Evolutionary conservation across 1,140 invertebrate genomes (phyloP).

Genomic region (Sminthurinus signatus): DNA sequence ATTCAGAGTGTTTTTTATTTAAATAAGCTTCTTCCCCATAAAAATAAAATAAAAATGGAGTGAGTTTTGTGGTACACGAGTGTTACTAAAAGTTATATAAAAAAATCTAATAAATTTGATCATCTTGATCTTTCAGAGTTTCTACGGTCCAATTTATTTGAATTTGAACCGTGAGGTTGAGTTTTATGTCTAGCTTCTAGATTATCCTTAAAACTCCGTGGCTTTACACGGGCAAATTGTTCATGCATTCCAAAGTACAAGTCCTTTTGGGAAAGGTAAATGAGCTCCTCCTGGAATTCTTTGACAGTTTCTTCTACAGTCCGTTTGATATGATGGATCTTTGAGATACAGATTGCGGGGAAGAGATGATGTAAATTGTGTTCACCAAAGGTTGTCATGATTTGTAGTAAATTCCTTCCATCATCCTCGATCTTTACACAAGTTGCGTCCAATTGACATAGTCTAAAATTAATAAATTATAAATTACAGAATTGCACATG

Average conservation of each 20-base stretch:
- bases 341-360: conserved; percentile 22
- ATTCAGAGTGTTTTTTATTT: no score
- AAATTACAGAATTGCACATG: not conserved
- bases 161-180: no score
- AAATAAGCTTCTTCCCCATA: no score
- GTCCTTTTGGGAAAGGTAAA: conserved; percentile 12
- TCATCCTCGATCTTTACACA: conserved; percentile 56
- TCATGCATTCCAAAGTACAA: conserved; percentile 10
- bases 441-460: conserved; percentile 53
- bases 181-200: not conserved
- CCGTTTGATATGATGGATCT: conserved; percentile 16
- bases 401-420: not conserved
- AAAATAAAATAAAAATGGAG: no score
- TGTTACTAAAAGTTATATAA: no score
- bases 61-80: no score
- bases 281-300: conserved; percentile 14
- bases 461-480: not conserved
- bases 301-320: conserved; percentile 16
- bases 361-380: conserved; percentile 49
- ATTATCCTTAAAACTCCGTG: not conserved
- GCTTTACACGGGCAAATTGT: conserved; percentile 12
- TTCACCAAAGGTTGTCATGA: conserved; percentile 64
- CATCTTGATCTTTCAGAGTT: no score
- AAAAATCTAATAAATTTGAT: no score
- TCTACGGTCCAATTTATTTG: no score